phyloP scores from a whole-genome alignment of 2,113 vertebrate genomes.

The Anoplopoma fimbria region DNA sequence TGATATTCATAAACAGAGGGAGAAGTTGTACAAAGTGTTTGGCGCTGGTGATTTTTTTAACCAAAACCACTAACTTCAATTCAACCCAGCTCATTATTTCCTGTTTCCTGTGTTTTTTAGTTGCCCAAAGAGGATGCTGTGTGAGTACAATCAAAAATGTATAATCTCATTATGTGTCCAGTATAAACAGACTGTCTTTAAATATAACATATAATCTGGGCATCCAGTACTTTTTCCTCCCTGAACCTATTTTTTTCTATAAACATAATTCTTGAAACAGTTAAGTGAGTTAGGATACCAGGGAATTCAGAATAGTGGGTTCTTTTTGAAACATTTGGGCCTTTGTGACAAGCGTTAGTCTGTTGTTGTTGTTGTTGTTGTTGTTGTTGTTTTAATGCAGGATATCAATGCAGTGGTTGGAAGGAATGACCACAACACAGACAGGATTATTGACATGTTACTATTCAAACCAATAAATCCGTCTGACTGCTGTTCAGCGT shows the following conservation, averaged over 20 bases:
- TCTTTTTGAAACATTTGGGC: background rate
- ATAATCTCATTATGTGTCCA: background rate
- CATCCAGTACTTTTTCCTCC: too few relatives aligned
- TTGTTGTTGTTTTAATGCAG: background rate
- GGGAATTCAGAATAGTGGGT: background rate
- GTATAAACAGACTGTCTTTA: background rate
- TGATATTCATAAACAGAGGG: too few relatives aligned
- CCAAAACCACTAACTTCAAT: too few relatives aligned
- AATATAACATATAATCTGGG: too few relatives aligned
- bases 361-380: background rate
- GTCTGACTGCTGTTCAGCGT: background rate
- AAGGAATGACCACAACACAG: background rate
- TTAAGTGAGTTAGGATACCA: background rate
- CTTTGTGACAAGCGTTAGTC: background rate
- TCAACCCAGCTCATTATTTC: too few relatives aligned
- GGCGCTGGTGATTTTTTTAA: too few relatives aligned
- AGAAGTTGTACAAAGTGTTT: too few relatives aligned
- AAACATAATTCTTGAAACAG: too few relatives aligned
- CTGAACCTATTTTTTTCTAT: too few relatives aligned
- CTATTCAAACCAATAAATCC: background rate
- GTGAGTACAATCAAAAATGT: too few relatives aligned
- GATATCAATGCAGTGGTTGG: background rate
- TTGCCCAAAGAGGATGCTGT: too few relatives aligned
- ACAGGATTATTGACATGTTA: background rate
- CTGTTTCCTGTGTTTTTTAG: too few relatives aligned